Conservation (phyloP, 1,140 invertebrate genomes). For the Tenebrio molitor region DNA sequence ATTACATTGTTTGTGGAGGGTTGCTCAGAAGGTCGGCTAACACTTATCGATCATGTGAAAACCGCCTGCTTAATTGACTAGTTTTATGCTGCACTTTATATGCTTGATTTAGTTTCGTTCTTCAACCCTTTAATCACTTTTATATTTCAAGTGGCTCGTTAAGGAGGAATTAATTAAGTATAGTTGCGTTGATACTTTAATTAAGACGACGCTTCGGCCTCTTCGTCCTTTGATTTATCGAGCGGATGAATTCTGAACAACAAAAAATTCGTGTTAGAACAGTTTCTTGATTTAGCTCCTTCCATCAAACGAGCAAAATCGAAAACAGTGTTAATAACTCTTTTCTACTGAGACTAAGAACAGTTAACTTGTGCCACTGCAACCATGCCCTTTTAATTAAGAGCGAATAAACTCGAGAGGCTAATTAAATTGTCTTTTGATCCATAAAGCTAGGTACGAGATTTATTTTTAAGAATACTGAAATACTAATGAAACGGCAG, state of each 20-base stretch:
- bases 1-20: slow-evolving; percentile 8
- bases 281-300: slow-evolving; percentile 3
- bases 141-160: slow-evolving; percentile 32
- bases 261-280: slow-evolving; percentile 11
- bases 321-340: slow-evolving; percentile 13
- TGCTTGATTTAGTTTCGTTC: slow-evolving; percentile 25
- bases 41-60: slow-evolving; percentile 13
- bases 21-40: not conserved
- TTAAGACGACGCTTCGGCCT: slow-evolving; percentile 13
- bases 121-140: slow-evolving; percentile 33
- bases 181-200: slow-evolving; percentile 28
- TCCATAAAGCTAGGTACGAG: too few species aligned
- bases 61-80: not conserved
- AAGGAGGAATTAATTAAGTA: slow-evolving; percentile 35
- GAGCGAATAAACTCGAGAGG: not conserved
- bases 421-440: too few species aligned
- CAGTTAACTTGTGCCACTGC: slow-evolving; percentile 15
- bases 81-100: slow-evolving; percentile 1
- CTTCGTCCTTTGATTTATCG: slow-evolving; percentile 28
- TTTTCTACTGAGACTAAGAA: slow-evolving; percentile 4
- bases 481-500: too few species aligned
- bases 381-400: slow-evolving; percentile 19
- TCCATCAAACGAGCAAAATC: not conserved
- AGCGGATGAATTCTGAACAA: slow-evolving; percentile 7
- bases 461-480: too few species aligned